phyloP scores from a whole-genome alignment of 2,113 vertebrate genomes.

The Falco punctatus region DNA sequence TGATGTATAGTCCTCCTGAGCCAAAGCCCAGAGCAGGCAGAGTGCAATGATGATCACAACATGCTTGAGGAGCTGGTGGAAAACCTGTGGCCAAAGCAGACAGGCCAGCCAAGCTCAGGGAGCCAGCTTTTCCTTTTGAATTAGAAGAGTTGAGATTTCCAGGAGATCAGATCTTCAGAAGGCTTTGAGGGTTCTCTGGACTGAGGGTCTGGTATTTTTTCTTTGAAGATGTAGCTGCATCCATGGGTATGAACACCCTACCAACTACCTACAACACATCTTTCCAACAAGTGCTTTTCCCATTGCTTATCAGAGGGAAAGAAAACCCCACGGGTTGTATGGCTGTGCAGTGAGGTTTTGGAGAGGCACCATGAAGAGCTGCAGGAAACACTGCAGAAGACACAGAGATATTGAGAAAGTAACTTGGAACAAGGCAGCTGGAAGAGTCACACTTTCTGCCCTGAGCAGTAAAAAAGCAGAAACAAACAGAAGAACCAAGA shows the following conservation, averaged over 20 bases:
- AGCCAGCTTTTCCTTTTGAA: background rate
- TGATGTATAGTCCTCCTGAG: background rate
- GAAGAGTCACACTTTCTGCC: background rate
- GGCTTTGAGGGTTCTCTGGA: background rate
- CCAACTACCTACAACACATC: background rate
- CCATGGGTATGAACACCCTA: background rate
- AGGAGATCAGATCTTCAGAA: background rate
- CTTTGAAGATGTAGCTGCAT: background rate
- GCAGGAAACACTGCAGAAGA: background rate
- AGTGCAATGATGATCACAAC: background rate
- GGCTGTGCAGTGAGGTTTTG: background rate
- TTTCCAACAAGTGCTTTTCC: background rate
- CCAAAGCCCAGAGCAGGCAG: background rate
- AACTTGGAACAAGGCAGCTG: background rate
- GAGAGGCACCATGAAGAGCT: background rate
- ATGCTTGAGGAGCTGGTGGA: background rate
- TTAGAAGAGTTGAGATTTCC: background rate
- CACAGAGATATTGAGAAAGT: background rate
- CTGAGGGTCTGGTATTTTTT: background rate
- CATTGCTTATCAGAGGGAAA: background rate
- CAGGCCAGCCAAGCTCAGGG: fast-evolving
- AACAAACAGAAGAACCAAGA: background rate
- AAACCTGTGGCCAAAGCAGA: background rate
- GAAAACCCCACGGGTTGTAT: background rate
- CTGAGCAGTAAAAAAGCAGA: background rate